Percentiles rank a stretch among this genome's conserved stretches.
Evolutionary conservation across 2,113 vertebrate genomes (phyloP).

Genomic region (Greenwoodochromis staneri): DNA sequence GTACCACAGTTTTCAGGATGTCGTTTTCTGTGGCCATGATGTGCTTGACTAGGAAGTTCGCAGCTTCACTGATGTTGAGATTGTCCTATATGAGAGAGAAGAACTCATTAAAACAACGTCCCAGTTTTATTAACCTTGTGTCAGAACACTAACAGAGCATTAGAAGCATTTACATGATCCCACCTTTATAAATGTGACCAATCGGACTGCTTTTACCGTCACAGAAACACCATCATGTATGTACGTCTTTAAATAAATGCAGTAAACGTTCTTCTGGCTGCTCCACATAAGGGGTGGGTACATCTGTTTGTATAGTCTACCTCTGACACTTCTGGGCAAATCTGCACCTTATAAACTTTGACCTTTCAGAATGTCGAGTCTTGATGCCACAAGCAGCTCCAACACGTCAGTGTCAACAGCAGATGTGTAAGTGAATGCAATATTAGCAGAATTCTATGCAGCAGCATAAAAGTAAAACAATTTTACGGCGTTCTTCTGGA

Average conservation of each 20-base stretch:
- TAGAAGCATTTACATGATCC: not conserved
- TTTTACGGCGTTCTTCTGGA: not conserved
- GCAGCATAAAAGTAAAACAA: not conserved
- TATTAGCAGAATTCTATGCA: not conserved
- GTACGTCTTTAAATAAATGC: not conserved
- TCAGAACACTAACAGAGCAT: not conserved
- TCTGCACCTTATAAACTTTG: constrained; percentile 19
- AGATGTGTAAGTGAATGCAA: not conserved
- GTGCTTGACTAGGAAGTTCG: constrained; percentile 91
- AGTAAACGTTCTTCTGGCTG: not conserved
- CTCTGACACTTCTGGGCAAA: not conserved
- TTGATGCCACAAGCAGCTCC: not conserved
- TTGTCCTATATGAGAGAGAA: constrained; percentile 77
- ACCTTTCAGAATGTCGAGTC: constrained; percentile 56
- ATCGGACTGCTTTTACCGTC: fast-evolving
- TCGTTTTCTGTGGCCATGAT: constrained; percentile 91
- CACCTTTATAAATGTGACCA: not conserved
- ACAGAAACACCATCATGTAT: not conserved
- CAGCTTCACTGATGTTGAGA: constrained; percentile 89
- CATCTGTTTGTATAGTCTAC: not conserved
- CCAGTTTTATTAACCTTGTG: not conserved
- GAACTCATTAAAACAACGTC: not conserved
- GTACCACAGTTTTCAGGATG: constrained; percentile 76
- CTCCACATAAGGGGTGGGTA: not conserved
- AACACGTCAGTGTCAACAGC: constrained; percentile 19